These are phyloP conservation scores for Cylloceria caligata DNA, from an alignment of 2,888 invertebrate genomes.

Conservation along the genomic window DNA sequence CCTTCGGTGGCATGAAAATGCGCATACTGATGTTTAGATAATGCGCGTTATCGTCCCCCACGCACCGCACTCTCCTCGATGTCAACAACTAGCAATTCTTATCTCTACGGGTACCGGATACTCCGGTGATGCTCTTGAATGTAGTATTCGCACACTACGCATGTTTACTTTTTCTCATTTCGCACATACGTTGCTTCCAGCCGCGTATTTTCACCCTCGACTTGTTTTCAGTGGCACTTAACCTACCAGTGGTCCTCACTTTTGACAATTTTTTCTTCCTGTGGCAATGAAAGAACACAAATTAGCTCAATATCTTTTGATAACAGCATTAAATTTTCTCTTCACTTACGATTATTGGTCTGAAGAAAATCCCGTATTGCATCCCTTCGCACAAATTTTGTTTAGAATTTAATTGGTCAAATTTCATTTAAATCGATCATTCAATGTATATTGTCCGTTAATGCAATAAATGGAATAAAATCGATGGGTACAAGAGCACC, in stretches of 20 bases:
- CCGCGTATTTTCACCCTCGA: background rate
- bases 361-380: background rate
- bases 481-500: background rate
- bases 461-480: constrained; percentile 12
- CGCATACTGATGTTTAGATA: background rate
- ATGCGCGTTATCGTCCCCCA: background rate
- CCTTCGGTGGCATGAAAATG: constrained; percentile 9
- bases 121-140: constrained; percentile 14
- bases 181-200: background rate
- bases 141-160: constrained; percentile 9
- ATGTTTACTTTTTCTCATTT: constrained; percentile 9
- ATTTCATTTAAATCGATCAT: background rate
- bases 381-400: background rate
- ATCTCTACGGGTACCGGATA: background rate
- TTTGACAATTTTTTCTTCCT: background rate
- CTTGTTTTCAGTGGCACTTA: background rate
- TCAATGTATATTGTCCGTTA: background rate
- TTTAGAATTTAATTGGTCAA: no score
- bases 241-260: background rate
- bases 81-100: background rate
- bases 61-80: constrained; percentile 6
- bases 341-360: background rate
- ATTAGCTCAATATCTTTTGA: background rate
- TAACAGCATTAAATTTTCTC: background rate
- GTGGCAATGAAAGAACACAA: background rate